Conservation (phyloP, 2,797 vertebrate genomes). For the Bovichtus variegatus region DNA sequence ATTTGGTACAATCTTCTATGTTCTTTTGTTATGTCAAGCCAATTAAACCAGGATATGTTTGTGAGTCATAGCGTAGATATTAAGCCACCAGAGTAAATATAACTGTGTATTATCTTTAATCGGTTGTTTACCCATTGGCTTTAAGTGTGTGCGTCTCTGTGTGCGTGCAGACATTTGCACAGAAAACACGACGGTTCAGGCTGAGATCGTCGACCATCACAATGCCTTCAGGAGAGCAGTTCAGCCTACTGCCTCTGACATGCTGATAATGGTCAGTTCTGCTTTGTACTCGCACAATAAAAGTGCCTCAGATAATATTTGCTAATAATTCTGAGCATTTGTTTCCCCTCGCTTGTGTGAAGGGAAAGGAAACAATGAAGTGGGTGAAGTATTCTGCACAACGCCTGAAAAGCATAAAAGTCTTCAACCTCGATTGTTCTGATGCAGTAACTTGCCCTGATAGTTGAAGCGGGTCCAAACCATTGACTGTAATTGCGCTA, state of each 20-base stretch:
- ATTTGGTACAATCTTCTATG: slow-evolving; percentile 29
- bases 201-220: slow-evolving; percentile 75
- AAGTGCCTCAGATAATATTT: neutral
- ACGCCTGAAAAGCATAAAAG: neutral
- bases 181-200: slow-evolving; percentile 54
- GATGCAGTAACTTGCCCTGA: neutral
- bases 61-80: slow-evolving; percentile 34
- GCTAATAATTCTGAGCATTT: neutral
- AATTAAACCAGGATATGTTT: slow-evolving; percentile 63
- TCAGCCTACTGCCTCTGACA: slow-evolving; percentile 73
- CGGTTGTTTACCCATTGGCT: slow-evolving; percentile 41
- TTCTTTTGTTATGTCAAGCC: slow-evolving; percentile 32
- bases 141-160: slow-evolving; percentile 16
- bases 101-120: slow-evolving; percentile 45
- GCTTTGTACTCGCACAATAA: neutral
- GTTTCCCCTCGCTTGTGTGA: neutral
- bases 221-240: slow-evolving; percentile 77
- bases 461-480: too few species aligned
- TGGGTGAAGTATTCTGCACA: neutral
- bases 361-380: neutral
- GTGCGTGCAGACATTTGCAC: slow-evolving; percentile 69
- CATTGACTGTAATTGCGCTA: neutral
- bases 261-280: slow-evolving; percentile 82
- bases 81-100: slow-evolving; percentile 50
- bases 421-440: neutral